Evolutionary conservation across 2,797 vertebrate species (phyloP), one percentile per base, ranked within the genome.

Genomic region (Cynopterus sphinx): DNA sequence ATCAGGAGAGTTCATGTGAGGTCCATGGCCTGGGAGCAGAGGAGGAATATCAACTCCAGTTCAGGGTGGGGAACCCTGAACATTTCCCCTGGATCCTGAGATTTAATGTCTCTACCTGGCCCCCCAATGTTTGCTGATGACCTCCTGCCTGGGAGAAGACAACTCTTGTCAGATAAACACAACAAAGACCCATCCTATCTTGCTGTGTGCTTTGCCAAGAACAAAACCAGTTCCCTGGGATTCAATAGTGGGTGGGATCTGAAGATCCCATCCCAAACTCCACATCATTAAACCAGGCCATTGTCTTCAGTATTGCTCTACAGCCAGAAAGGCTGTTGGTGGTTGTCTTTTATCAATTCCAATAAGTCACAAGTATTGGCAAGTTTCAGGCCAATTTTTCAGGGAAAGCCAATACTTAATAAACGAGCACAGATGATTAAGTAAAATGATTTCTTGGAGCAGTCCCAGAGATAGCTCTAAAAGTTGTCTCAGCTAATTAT

Each of bases 391-490:
- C 24, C 70, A 55, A 31, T 63, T 87, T 95, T 91, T 90, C 84
- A 87, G 83, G 96, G 96, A 79, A 0, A 51, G 79, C 89, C 73
- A 63, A 92, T 95, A 95, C 94, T 96, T 93, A 96, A 97, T 93
- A 95, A 94, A 94, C 91, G 82, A 63, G 24, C 22, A 75, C 33
- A 11, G 85, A 97, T 90, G 94, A 95, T 67, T 53, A 96, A 96
- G 90, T 95, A 73, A 87, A 95, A 95, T 43, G 53, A 82, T 93
- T 96, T 74, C 82, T 96, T 96, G 94, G 90, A 87, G 24, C 22
- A 1, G 41, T 71, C 71, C 92, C 92, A 96, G 90, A 83, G 70
- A 83, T 39, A 71, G 75, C 57, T 90, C 57, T 81, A 46, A 87
- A 95, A 90, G 67, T 96, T 87, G 87, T 96, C 94, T 95, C 11